Evolutionary conservation across 2,113 vertebrate species (phyloP).

Genomic region (Gorsachius goisagi): DNA sequence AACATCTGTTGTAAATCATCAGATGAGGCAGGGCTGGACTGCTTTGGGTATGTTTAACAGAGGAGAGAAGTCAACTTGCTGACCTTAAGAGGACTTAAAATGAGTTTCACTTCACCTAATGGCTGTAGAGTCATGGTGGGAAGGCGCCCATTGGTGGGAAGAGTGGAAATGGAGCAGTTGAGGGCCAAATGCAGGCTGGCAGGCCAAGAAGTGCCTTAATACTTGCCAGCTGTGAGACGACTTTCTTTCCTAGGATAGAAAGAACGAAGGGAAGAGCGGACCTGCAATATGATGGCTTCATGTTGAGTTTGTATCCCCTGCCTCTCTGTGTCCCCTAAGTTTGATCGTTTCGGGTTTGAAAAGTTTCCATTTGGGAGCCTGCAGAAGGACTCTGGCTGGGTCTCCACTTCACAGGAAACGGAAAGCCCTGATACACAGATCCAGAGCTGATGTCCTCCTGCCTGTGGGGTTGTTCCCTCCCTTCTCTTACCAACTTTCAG

Average conservation of each 20-base stretch:
- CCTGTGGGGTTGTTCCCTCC: background rate
- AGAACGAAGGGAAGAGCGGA: background rate
- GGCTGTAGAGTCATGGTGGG: background rate
- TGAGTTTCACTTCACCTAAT: background rate
- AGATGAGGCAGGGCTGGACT: background rate
- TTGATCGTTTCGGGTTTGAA: background rate
- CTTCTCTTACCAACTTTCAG: background rate
- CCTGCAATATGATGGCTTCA: background rate
- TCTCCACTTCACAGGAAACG: background rate
- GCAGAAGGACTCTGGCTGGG: background rate
- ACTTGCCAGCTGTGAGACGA: background rate
- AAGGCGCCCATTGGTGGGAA: accelerated
- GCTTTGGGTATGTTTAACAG: background rate
- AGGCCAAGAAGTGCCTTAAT: background rate
- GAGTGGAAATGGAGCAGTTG: accelerated
- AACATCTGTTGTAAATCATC: background rate
- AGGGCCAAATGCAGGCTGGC: no score
- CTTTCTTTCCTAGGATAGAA: background rate
- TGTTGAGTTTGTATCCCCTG: background rate
- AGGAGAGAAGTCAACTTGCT: background rate
- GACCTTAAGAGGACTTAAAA: background rate
- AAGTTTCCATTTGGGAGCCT: background rate
- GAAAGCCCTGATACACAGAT: background rate
- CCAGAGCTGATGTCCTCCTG: background rate
- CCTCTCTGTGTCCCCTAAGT: accelerated